These are phyloP conservation scores for Furcifer pardalis DNA, from an alignment of 2,797 vertebrate species.

Conservation along the genomic window DNA sequence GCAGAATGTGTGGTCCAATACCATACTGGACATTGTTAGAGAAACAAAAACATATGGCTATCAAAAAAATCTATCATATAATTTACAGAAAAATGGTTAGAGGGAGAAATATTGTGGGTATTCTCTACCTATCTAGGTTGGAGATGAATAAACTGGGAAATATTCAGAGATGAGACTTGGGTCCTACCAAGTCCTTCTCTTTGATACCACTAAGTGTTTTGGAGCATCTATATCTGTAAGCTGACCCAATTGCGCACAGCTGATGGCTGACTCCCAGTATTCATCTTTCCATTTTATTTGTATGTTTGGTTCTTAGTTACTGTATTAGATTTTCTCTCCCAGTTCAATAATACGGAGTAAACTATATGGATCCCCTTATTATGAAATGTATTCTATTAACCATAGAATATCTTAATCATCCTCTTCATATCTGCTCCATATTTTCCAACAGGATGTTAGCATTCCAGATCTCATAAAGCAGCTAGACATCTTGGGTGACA, in stretches of 20 bases:
- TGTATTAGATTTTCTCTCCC: neutral
- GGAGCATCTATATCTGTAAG: neutral
- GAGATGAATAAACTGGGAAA: neutral
- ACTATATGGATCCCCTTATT: neutral
- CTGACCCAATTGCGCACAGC: neutral
- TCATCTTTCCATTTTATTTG: neutral
- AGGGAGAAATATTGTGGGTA: neutral
- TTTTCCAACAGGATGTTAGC: slow-evolving; percentile 88
- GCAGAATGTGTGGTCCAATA: neutral
- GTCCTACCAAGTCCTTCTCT: neutral
- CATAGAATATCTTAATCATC: neutral
- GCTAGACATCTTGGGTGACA: slow-evolving; percentile 96
- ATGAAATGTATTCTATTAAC: neutral
- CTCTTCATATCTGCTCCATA: neutral
- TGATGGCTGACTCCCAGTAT: neutral
- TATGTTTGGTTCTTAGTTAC: neutral
- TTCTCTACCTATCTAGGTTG: neutral
- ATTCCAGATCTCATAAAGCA: slow-evolving; percentile 99
- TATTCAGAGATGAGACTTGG: neutral
- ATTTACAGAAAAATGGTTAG: neutral
- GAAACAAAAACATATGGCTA: neutral
- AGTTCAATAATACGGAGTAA: neutral
- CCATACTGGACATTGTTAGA: neutral
- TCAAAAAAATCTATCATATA: neutral
- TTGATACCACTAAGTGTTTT: neutral